Evolutionary conservation across 1,140 invertebrate species (phyloP).

Genomic region (Teleopsis dalmanni): DNA sequence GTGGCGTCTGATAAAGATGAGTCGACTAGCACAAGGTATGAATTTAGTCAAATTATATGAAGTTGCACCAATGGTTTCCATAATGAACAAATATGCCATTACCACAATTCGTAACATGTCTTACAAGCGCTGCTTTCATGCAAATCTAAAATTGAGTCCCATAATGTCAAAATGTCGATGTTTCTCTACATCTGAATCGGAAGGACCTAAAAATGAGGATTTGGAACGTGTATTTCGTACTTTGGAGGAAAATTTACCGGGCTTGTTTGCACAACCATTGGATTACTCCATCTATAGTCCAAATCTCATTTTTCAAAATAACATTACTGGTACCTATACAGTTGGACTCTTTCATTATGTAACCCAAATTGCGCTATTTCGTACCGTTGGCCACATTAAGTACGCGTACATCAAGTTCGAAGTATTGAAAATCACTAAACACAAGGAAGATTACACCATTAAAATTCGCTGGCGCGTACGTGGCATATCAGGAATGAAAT

Average conservation of each 20-base stretch:
- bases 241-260: slow-evolving; percentile 52
- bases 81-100: too few relatives aligned
- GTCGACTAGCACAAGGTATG: too few relatives aligned
- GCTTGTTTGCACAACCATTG: slow-evolving; percentile 62
- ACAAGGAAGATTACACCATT: slow-evolving; percentile 73
- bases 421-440: slow-evolving; percentile 77
- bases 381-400: slow-evolving; percentile 70
- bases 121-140: too few relatives aligned
- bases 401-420: slow-evolving; percentile 81
- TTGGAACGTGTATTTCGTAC: slow-evolving; percentile 38
- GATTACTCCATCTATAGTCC: slow-evolving; percentile 68
- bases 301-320: slow-evolving; percentile 72
- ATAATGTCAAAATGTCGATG: too few relatives aligned
- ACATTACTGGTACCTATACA: slow-evolving; percentile 64
- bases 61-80: too few relatives aligned
- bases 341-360: slow-evolving; percentile 68
- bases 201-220: slow-evolving; percentile 18
- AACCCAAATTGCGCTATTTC: slow-evolving; percentile 65
- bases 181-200: too few relatives aligned
- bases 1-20: too few relatives aligned
- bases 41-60: too few relatives aligned
- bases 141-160: too few relatives aligned
- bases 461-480: slow-evolving; percentile 80
- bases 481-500: slow-evolving; percentile 67
- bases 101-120: too few relatives aligned